A percentile compares a stretch with the other conserved stretches of the same genome.
phyloP scores from a whole-genome alignment of 2,113 vertebrate species.

The Cynopterus brachyotis region DNA sequence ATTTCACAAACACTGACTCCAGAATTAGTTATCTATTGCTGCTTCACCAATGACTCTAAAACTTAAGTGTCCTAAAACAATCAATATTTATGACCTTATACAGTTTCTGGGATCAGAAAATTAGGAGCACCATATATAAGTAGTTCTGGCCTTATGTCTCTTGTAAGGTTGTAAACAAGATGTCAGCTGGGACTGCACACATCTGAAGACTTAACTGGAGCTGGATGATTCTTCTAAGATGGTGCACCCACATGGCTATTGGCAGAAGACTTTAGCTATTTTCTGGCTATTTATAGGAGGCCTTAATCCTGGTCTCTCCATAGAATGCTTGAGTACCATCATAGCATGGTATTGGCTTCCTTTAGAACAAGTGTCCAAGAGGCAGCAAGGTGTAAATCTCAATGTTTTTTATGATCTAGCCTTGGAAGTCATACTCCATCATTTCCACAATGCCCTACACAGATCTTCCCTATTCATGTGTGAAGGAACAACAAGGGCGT shows the following conservation, averaged over 20 bases:
- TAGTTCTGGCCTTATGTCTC: background rate
- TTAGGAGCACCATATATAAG: background rate
- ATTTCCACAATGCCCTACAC: background rate
- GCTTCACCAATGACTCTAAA: background rate
- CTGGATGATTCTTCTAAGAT: background rate
- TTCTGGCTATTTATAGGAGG: background rate
- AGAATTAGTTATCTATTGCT: background rate
- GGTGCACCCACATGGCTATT: background rate
- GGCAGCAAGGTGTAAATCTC: background rate
- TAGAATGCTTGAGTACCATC: background rate
- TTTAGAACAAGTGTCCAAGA: background rate
- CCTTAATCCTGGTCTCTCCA: background rate
- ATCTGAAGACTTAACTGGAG: background rate
- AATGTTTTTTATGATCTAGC: background rate
- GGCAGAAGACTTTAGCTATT: background rate
- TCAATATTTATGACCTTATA: background rate
- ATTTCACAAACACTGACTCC: background rate
- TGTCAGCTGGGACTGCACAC: background rate
- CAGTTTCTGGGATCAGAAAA: background rate
- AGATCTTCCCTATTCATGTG: background rate
- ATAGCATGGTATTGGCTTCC: background rate
- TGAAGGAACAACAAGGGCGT: background rate
- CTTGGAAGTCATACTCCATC: background rate
- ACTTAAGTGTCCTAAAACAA: background rate
- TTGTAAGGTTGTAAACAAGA: conserved; percentile 23